Conservation (phyloP, 2,888 invertebrate species). For the Cecidostiba fungosa region DNA sequence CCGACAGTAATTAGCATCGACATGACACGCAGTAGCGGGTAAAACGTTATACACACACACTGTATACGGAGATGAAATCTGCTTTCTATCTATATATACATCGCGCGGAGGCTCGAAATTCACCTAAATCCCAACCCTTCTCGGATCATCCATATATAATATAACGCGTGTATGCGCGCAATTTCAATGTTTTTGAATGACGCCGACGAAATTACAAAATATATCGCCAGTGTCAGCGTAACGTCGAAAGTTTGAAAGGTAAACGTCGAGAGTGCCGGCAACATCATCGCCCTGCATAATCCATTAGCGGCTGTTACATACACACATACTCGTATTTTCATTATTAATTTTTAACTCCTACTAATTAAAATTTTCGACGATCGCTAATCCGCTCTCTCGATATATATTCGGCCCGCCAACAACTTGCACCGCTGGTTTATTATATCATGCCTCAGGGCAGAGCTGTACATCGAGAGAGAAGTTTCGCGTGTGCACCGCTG, state of each 20-base stretch:
- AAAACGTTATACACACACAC: background rate
- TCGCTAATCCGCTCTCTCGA: constrained; percentile 24
- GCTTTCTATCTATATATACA: too few relatives aligned
- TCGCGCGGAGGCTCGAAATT: constrained; percentile 12
- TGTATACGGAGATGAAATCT: background rate
- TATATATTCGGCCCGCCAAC: constrained; percentile 18
- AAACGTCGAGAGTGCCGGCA: constrained; percentile 34
- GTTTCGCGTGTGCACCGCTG: constrained; percentile 7
- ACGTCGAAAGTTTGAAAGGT: constrained; percentile 54
- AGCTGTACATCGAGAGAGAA: constrained; percentile 20
- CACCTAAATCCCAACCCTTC: constrained; percentile 23
- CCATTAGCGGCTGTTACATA: constrained; percentile 33
- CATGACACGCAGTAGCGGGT: too few relatives aligned
- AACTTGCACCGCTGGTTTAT: background rate
- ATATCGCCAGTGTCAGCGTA: background rate
- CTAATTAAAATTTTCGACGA: constrained; percentile 60
- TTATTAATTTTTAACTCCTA: constrained; percentile 48
- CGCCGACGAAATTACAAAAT: constrained; percentile 58
- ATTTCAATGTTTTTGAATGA: constrained; percentile 55
- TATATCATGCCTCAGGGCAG: background rate
- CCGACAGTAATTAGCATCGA: background rate
- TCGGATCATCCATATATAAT: background rate
- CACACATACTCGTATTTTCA: background rate
- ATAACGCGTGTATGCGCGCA: background rate
- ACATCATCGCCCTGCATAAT: constrained; percentile 26